These are phyloP conservation scores for Brachypteracias leptosomus DNA, from an alignment of 2,113 vertebrate species.

Conservation along the genomic window DNA sequence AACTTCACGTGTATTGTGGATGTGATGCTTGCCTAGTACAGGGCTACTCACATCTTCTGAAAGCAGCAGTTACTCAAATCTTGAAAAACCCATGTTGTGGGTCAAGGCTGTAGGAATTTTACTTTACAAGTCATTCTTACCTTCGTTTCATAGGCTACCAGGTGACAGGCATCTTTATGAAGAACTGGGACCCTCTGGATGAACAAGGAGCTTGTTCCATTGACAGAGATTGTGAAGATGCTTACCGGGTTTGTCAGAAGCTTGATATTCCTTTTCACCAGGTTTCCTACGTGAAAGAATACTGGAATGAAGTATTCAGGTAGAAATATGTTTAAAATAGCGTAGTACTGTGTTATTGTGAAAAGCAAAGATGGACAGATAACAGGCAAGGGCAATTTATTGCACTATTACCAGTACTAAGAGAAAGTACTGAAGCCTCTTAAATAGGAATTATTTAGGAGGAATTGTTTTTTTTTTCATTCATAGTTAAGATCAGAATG, in stretches of 20 bases:
- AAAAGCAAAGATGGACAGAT: not conserved
- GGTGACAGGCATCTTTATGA: conserved; percentile 94
- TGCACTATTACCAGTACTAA: not conserved
- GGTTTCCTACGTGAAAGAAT: conserved; percentile 93
- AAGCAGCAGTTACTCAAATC: not conserved
- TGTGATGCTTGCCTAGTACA: accelerated
- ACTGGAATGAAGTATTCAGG: conserved; percentile 97
- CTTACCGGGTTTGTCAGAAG: conserved; percentile 83
- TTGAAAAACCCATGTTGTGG: not conserved
- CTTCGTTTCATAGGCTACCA: conserved; percentile 79
- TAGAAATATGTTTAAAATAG: conserved; percentile 8
- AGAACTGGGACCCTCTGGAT: conserved; percentile 93
- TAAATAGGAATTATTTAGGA: not conserved
- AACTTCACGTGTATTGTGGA: accelerated
- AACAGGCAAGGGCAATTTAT: not conserved
- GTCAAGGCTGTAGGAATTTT: not conserved
- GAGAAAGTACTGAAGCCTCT: not conserved
- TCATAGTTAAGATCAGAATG: not conserved
- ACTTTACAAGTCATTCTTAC: accelerated
- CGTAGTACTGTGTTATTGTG: accelerated
- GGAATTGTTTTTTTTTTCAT: not conserved
- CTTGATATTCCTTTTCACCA: conserved; percentile 93
- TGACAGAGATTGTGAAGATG: conserved; percentile 92
- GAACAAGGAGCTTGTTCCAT: conserved; percentile 82
- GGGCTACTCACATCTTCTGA: accelerated